These are phyloP conservation scores for Sebastes matsubarae DNA, from an alignment of 2,797 vertebrate species.

Conservation along the genomic window DNA sequence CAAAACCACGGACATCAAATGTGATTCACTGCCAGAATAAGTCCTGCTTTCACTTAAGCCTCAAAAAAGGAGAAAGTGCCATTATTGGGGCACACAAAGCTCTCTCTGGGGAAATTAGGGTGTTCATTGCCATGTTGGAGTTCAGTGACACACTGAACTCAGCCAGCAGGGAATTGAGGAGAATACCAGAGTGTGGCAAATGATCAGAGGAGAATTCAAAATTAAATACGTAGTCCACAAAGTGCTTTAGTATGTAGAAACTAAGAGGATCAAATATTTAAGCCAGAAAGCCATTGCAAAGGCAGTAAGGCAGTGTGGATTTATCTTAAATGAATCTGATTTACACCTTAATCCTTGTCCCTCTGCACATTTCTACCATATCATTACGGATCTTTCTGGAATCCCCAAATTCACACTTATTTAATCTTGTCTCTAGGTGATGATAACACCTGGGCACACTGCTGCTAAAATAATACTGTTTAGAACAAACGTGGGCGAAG, in stretches of 20 bases:
- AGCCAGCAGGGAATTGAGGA: conserved; percentile 5
- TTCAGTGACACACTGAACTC: conserved; percentile 37
- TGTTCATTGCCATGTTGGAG: conserved; percentile 27
- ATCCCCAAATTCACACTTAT: background rate
- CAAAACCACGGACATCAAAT: conserved; percentile 7
- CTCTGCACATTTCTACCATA: conserved; percentile 14
- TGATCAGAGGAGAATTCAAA: conserved; percentile 32
- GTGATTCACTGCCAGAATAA: conserved; percentile 31
- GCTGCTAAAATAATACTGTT: background rate
- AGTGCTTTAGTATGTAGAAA: conserved; percentile 26
- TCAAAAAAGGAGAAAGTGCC: conserved; percentile 30
- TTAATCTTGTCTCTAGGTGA: background rate
- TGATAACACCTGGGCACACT: background rate
- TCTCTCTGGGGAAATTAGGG: conserved; percentile 47
- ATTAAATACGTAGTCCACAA: conserved; percentile 23
- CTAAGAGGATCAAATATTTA: conserved; percentile 32
- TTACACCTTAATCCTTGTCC: conserved; percentile 12
- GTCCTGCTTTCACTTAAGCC: conserved; percentile 39
- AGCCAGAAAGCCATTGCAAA: conserved; percentile 2
- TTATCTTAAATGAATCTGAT: conserved; percentile 36
- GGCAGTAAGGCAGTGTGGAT: conserved; percentile 10
- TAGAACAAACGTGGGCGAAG: background rate
- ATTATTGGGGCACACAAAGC: conserved; percentile 20
- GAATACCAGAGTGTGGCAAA: background rate
- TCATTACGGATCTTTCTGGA: conserved; percentile 18